Base-by-base conservation (phyloP, 2,888 invertebrate species). In the Melangyna quadrimaculata region DNA sequence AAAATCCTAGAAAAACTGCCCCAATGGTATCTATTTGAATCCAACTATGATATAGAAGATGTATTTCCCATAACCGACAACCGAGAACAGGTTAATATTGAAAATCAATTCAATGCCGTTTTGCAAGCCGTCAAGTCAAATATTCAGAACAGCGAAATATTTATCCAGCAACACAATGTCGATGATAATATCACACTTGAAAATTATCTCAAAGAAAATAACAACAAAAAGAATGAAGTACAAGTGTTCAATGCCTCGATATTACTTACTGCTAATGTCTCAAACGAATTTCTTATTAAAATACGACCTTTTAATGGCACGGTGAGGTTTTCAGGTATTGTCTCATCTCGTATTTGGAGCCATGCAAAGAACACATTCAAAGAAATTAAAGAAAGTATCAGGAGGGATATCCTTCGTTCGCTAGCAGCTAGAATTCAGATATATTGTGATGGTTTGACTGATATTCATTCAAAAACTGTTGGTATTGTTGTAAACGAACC, bases 401-500 rank as follows among this genome's bases (percentile, higher is more conserved):
- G 95, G 89, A 95, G 96, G 90, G 98, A 98, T 90, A 95, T 98
- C 27, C 93, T 98, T 87, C 93, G 98, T 78, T 98, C 98, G 71
- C 92, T 98, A 77, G 94, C 96, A 12, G 95, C 97, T 12, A 93
- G 98, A 84, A 95, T 98, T 90, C 97, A 97, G 89, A 96, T 98
- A 94, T 97, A 98, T 90, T 98, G 97, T 93, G 98, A 98, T 92
- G 98, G 98, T 74, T 93, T 98, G 71, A 96, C 97, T 29, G 91
- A 91, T 81, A 89, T 91, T 1, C 90, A 90, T 83, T 89, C 90
- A 10, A 89, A 88, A 61, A 89, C 83, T 37, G 90, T 90, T 75
- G 88, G 88, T 0, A 80, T 91, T 14, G 95, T 96, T 67, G 96
- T 97, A 87, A 98, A 98, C 89, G 98, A 98, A 91, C 97, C 97